phyloP scores from a whole-genome alignment of 2,113 vertebrate species.

The Myodes glareolus region DNA sequence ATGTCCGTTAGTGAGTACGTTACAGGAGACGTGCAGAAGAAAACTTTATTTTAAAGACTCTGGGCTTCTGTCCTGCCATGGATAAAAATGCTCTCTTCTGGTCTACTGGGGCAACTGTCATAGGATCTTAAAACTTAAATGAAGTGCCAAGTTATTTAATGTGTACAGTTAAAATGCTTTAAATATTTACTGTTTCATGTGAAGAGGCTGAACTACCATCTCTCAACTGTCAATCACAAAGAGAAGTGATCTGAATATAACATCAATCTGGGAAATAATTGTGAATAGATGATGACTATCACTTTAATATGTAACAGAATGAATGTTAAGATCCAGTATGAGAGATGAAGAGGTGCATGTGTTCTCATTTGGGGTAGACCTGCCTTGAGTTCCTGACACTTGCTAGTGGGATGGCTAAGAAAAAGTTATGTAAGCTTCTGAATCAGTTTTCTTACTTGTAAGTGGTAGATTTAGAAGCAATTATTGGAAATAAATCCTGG shows the following conservation, averaged over 20 bases:
- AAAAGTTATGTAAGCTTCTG: conserved; percentile 1
- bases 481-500: not conserved
- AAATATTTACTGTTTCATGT: conserved; percentile 36
- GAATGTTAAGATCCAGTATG: not conserved
- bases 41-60: conserved; percentile 48
- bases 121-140: conserved; percentile 39
- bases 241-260: not conserved
- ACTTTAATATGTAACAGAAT: not conserved
- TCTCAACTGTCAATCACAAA: not conserved
- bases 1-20: conserved; percentile 22
- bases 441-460: conserved; percentile 2
- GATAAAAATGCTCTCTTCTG: conserved; percentile 21
- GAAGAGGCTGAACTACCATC: not conserved
- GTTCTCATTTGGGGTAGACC: not conserved
- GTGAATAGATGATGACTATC: not conserved
- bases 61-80: not conserved
- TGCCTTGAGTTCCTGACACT: not conserved
- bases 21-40: conserved; percentile 1
- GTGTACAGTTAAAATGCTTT: not conserved
- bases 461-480: not conserved
- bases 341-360: not conserved
- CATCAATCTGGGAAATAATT: not conserved
- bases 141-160: not conserved
- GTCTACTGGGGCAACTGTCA: not conserved
- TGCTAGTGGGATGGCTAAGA: not conserved